Base-by-base conservation (phyloP, 2,113 vertebrate species). In the Gnathonemus longibarbis region DNA sequence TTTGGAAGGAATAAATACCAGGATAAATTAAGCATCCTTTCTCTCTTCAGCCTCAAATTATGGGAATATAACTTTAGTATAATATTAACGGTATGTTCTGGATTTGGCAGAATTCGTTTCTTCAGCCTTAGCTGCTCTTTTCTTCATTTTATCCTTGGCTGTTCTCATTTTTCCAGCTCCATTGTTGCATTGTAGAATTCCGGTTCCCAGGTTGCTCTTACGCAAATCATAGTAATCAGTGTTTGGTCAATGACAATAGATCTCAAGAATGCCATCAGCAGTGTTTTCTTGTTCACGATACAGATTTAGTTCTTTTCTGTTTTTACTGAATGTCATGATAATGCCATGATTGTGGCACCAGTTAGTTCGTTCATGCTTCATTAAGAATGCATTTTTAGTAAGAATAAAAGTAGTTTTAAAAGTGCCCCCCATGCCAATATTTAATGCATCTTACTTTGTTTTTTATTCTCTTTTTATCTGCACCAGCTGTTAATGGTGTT, bases 341-440 rank as follows among this genome's bases (percentile, higher is more conserved):
- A 53, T 45, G 35, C 58, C 84, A 21, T 45, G 4, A 46, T 83
- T 24, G 21, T 21, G 56, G 42, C 66, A 1, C 89, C 42, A 90
- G 52, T 88, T 53, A 88, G 49, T 90, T 58, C 31, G n/a, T 21
- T 53, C 85, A 27, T 46, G 85, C 89, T 87, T 83, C 85, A 88
- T 88, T 90, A 90, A 90, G 46, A 87, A 50, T 19, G 45, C 21
- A 27, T 74, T 42, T 80, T 88, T 90, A 56, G 77, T 88, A 31
- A 90, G 46, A 88, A 90, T 53, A 35, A 45, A 88, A 66, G n/a
- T 42, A 42, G 46, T 52, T 77, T 90, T 87, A 74, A 88, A 77
- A 90, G 85, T 53, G 19, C 35, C 58, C 31, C 45, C 66, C 66
- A 56, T 88, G 62, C 49, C 48, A 49, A 39, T 88, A 27, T 56